phyloP scores from a whole-genome alignment of 2,113 vertebrate species.

The Scytalopus superciliaris region DNA sequence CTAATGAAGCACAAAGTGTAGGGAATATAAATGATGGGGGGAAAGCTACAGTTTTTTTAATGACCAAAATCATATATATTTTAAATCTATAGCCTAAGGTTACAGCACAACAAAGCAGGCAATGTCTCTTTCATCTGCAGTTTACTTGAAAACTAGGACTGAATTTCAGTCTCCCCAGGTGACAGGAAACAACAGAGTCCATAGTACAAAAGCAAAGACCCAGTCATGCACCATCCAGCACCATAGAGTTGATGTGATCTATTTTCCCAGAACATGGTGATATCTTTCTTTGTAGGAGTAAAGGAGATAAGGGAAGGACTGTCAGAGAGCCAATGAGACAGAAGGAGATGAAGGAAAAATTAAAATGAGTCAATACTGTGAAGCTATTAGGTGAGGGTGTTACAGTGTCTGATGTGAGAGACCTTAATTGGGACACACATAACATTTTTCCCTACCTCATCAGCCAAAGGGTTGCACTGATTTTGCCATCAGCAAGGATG shows the following conservation, averaged over 20 bases:
- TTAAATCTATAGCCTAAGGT: constrained; percentile 19
- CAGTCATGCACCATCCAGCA: background rate
- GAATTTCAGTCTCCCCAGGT: background rate
- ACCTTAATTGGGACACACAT: accelerated
- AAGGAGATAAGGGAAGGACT: background rate
- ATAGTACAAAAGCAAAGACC: background rate
- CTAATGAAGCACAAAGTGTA: background rate
- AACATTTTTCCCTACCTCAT: background rate
- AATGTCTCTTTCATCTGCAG: constrained; percentile 16
- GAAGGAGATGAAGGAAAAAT: background rate
- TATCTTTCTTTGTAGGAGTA: background rate
- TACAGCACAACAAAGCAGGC: background rate
- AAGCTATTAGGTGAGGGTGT: background rate
- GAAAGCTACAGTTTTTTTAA: background rate
- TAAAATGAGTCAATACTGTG: background rate
- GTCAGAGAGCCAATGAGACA: background rate
- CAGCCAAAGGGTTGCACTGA: background rate
- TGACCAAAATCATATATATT: constrained; percentile 18
- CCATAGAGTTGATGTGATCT: accelerated
- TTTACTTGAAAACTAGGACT: constrained; percentile 13
- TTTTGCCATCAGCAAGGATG: background rate
- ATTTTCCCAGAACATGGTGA: background rate
- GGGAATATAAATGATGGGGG: background rate
- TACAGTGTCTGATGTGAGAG: background rate
- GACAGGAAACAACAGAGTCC: background rate